phyloP scores from a whole-genome alignment of 1,140 invertebrate genomes.

The Nixonia krombeini region DNA sequence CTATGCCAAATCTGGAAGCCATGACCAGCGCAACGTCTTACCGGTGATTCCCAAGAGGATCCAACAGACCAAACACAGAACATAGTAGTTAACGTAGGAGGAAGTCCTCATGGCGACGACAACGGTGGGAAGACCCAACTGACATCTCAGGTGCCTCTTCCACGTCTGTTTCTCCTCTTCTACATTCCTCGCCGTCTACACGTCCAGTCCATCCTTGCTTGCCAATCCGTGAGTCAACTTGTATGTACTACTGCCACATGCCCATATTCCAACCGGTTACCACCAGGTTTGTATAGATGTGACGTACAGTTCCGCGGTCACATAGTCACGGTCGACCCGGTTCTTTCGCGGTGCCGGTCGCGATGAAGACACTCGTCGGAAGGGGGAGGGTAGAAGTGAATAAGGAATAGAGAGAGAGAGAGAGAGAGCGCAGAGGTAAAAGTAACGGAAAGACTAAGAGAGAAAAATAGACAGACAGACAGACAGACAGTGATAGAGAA shows the following conservation, averaged over 20 bases:
- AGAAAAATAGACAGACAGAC: no score
- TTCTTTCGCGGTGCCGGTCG: background rate
- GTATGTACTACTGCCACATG: no score
- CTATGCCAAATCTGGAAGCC: background rate
- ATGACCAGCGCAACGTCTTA: slow-evolving; percentile 51
- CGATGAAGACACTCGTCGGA: background rate
- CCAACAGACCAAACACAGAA: slow-evolving; percentile 70
- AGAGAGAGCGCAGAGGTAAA: no score
- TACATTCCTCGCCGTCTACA: slow-evolving; percentile 24
- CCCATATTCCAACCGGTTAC: no score
- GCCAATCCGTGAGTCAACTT: slow-evolving; percentile 8
- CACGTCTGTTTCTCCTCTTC: slow-evolving; percentile 2
- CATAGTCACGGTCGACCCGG: no score
- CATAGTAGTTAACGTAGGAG: slow-evolving; percentile 70
- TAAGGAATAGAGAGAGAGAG: no score
- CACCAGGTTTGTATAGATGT: no score
- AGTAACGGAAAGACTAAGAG: no score
- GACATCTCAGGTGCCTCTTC: slow-evolving; percentile 55
- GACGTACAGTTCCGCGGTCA: no score
- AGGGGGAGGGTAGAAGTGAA: no score
- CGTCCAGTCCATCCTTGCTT: slow-evolving; percentile 24
- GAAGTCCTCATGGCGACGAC: slow-evolving; percentile 68
- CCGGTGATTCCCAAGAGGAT: slow-evolving; percentile 69
- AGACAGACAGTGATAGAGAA: no score
- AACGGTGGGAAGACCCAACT: slow-evolving; percentile 48